Evolutionary conservation across 1,140 invertebrate genomes (phyloP), one percentile per base, ranked within the genome.

Genomic region (Nixonia krombeini): DNA sequence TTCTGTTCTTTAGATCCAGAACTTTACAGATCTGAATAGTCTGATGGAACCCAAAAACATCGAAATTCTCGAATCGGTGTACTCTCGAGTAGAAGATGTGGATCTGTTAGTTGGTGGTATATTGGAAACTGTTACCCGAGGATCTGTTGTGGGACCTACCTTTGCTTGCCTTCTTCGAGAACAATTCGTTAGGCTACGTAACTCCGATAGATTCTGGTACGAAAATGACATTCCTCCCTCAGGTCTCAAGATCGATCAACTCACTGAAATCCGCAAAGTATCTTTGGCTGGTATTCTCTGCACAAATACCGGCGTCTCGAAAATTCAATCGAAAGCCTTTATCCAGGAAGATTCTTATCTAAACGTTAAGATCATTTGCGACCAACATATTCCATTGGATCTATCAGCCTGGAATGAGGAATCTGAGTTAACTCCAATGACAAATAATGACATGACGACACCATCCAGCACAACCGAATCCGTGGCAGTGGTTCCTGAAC

Each of bases 161-260:
- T 91, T 96, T 35, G 90, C 90, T n/a, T 97, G 95, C 75, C 85
- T 97, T 1, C 73, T 97, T 0, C 91, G 90, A 8, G 77, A 90
- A 16, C 95, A 97, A 75, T 95, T 96, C 70, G 87, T 89, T 18
- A 89, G 91, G 41, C 80, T 94, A 0, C 90, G 93, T 59, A 89
- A 91, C 70, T 92, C 93, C 25, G 94, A 96, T 85, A 88, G 96
- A 50, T 98, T 96, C 74, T 98, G 96, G 95, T 98, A 96, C 72
- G 96, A 98, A 82, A 97, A 97, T 75, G 96, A 97, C 76, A 88
- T 97, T 18, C 94, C 95, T 0, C 95, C 95, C 0, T 95, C 94
- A 0, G 91, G 94, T 4, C 90, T 97, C 58, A 91, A 87, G 4
- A 73, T 88, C 49, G 91, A 91, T 40, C 97, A 99, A 82, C 85